A percentile compares a stretch with the other conserved stretches of the same genome.
Evolutionary conservation across 1,140 invertebrate genomes (phyloP).

Genomic region (Achroia grisella): DNA sequence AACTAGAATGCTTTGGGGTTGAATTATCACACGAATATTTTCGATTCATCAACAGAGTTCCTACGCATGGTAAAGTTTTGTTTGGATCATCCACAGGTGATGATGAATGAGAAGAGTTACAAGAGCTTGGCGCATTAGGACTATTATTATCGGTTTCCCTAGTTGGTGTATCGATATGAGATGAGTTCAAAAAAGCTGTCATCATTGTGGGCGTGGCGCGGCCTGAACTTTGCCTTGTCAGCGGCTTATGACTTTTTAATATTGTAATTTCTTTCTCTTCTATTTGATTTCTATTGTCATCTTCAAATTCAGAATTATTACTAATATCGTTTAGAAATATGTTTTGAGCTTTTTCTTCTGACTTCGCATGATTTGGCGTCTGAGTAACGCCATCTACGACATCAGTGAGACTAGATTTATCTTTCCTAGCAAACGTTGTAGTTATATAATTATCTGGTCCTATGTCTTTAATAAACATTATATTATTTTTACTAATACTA

Average conservation of each 20-base stretch:
- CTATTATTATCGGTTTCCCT: slow-evolving; percentile 41
- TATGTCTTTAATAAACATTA: slow-evolving; percentile 76
- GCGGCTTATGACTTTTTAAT: slow-evolving; percentile 75
- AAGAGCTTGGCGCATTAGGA: slow-evolving; percentile 51
- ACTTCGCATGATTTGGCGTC: slow-evolving; percentile 61
- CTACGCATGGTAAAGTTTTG: slow-evolving; percentile 45
- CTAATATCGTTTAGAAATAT: slow-evolving; percentile 69
- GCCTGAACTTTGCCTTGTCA: slow-evolving; percentile 73
- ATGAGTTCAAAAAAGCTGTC: slow-evolving; percentile 71
- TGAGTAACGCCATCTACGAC: slow-evolving; percentile 41
- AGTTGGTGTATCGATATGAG: slow-evolving; percentile 47
- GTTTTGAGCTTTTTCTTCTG: slow-evolving; percentile 64
- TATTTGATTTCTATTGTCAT: slow-evolving; percentile 70
- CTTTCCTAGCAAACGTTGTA: slow-evolving; percentile 76
- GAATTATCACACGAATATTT: slow-evolving; percentile 58
- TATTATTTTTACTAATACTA: slow-evolving; percentile 72
- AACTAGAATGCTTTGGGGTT: slow-evolving; percentile 66
- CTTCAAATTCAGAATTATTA: slow-evolving; percentile 67
- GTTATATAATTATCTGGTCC: slow-evolving; percentile 80
- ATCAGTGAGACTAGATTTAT: slow-evolving; percentile 35
- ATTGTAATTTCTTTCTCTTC: slow-evolving; percentile 71
- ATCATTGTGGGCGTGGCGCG: slow-evolving; percentile 71
- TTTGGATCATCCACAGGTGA: slow-evolving; percentile 55
- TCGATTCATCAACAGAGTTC: slow-evolving; percentile 57
- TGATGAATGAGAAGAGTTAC: slow-evolving; percentile 56